Evolutionary conservation across 2,113 vertebrate species (phyloP).

Genomic region (Mobula birostris): DNA sequence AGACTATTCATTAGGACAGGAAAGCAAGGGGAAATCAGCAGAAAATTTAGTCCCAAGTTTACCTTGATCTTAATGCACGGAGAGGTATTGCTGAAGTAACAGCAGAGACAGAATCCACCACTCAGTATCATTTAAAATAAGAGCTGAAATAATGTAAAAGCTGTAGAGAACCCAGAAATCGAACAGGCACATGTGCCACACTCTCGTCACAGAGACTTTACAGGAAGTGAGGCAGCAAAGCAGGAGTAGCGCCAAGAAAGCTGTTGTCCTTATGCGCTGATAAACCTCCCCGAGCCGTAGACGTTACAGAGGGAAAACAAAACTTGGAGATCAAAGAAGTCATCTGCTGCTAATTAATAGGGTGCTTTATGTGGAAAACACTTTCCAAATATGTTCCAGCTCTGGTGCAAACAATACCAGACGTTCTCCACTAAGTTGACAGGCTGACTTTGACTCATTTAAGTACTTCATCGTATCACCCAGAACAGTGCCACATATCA

Average conservation of each 20-base stretch:
- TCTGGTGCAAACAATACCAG: constrained; percentile 14
- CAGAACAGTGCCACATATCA: not conserved
- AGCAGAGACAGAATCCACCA: not conserved
- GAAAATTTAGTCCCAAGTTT: not conserved
- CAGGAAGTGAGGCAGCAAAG: not conserved
- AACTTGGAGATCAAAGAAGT: constrained; percentile 6
- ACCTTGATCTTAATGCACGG: not conserved
- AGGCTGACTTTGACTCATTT: not conserved
- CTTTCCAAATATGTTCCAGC: not conserved
- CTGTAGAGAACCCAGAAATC: not conserved
- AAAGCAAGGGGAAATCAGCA: no score
- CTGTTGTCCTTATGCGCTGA: not conserved
- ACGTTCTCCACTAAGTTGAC: no score
- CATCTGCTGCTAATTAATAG: constrained; percentile 24
- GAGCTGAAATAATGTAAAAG: not conserved
- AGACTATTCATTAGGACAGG: no score
- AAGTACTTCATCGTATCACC: not conserved
- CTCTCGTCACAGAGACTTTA: no score
- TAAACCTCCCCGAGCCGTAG: not conserved
- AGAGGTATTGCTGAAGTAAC: not conserved
- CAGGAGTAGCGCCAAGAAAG: not conserved
- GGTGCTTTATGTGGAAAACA: constrained; percentile 21
- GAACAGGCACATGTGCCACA: not conserved
- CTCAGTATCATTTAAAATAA: not conserved
- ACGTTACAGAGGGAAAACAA: not conserved